Base-by-base conservation (phyloP, 2,113 vertebrate genomes). In the Bubalus kerabau region DNA sequence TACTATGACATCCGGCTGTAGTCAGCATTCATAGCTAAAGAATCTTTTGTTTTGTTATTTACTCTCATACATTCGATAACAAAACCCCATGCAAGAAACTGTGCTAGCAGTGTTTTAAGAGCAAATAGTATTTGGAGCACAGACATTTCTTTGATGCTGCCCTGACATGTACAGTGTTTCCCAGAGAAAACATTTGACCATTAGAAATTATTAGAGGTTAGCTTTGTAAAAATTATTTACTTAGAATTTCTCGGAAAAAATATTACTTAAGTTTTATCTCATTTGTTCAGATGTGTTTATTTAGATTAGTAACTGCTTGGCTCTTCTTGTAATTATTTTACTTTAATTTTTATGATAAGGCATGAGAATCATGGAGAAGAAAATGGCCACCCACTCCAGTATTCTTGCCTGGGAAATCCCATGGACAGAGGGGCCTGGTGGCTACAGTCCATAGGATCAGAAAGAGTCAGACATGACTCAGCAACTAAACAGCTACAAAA, bases 331-430 rank as follows among this genome's bases (percentile, higher is more conserved):
- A 83, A 87, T 96, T 94, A 67, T 91, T 96, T 81, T 88, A 83
- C 14, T 74, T 87, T 52, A 78, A 64, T 89, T 98, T 81, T 89
- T 62, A 76, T 94, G 59, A 30, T 90, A 87, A 85, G 94, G 67
- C 4, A 54, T 89, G 26, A 54, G 46, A 32, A 14, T 71, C 10
- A 80, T 83, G 36, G 71, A 24, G 71, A 76, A 76, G 71, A 23
- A 76, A 43, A 76, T 7, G 12, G 21, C 36, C 43, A 7, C 36
- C 71, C 71, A 76, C 36, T 76, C 21, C 36, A 43, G 71, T 43
- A 43, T 43, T 76, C 71, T 76, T 76, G 23, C 36, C 71, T 43
- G 71, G 36, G 71, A 76, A 76, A 76, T 40, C 71, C 36, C 71
- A 76, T 43, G 36, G 71, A 43, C 6, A 76, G 36, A 76, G 71